Conservation (phyloP, 1,140 invertebrate species). For the Nasonia vitripennis region DNA sequence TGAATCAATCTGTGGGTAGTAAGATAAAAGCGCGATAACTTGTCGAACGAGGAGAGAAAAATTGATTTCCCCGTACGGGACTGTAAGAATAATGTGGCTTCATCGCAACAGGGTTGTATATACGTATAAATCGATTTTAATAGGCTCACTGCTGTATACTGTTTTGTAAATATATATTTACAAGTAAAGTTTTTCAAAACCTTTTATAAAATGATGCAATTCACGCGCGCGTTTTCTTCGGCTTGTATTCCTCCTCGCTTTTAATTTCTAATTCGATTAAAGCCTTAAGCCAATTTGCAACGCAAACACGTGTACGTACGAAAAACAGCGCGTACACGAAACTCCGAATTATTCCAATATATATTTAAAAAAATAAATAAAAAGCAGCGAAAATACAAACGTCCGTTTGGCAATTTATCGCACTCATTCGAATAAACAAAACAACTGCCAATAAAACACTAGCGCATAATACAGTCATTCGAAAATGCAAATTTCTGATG, state of each 20-base stretch:
- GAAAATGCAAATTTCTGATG: constrained; percentile 25
- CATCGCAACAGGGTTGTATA: background rate
- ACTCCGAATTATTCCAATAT: no score
- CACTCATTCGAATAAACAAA: constrained; percentile 2
- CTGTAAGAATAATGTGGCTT: background rate
- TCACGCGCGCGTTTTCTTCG: no score
- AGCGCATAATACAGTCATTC: background rate
- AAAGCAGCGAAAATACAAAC: no score
- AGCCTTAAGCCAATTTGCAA: no score
- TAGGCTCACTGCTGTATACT: background rate
- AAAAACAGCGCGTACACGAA: no score
- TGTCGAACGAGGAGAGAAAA: constrained; percentile 8
- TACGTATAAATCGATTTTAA: constrained; percentile 5
- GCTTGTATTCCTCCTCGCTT: no score
- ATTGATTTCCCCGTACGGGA: background rate
- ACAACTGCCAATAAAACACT: background rate
- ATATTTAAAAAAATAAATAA: no score
- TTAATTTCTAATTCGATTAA: no score
- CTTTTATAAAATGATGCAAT: no score
- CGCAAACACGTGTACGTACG: no score
- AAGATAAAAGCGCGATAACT: background rate
- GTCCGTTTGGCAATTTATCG: no score
- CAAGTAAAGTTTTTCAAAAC: background rate
- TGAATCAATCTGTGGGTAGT: no score
- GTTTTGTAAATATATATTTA: background rate